Evolutionary conservation across 2,797 vertebrate genomes (phyloP).

Genomic region (Halcyon leucocephala): DNA sequence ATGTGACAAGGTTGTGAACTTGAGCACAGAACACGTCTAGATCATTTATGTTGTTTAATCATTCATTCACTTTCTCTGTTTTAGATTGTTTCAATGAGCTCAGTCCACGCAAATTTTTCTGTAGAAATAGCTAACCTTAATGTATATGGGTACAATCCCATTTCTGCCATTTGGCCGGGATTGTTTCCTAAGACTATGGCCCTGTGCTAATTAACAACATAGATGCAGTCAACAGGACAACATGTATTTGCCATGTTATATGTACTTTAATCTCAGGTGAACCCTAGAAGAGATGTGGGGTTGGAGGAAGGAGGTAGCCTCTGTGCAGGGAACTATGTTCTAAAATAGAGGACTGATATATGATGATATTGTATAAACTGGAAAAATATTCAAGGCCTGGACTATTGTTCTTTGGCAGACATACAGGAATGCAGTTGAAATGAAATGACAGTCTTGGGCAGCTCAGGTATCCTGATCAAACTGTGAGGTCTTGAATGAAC

Average conservation of each 20-base stretch:
- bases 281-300: not conserved
- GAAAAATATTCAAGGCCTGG: not conserved
- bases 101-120: not conserved
- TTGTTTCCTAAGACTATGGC: not conserved
- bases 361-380: not conserved
- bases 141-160: fast-evolving
- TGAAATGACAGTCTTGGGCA: not conserved
- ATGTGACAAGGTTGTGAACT: not conserved
- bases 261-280: not conserved
- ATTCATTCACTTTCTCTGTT: not conserved
- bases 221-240: not conserved
- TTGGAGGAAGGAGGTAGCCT: not conserved
- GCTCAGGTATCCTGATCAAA: not conserved
- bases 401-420: not conserved
- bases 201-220: not conserved
- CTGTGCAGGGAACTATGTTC: not conserved
- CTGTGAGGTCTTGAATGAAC: not conserved
- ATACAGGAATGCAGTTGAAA: not conserved
- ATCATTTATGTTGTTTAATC: not conserved
- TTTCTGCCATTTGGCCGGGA: not conserved
- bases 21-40: not conserved
- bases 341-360: not conserved
- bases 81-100: not conserved
- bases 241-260: not conserved
- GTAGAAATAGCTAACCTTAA: not conserved